Percentiles rank a stretch among this genome's conserved stretches.
Evolutionary conservation across 2,797 vertebrate genomes (phyloP).

Genomic region (Alca torda): DNA sequence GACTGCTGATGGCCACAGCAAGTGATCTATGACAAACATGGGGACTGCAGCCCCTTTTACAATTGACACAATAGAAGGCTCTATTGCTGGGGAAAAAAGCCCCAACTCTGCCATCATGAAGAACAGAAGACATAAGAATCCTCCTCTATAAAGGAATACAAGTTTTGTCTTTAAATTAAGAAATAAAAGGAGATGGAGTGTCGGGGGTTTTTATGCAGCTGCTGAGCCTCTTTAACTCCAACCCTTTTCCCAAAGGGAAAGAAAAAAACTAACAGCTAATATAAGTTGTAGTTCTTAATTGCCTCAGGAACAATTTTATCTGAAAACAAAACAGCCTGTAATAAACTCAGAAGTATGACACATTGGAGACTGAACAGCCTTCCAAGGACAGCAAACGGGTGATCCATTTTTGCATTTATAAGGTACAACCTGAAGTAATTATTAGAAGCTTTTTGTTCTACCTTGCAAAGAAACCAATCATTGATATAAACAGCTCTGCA

Average conservation of each 20-base stretch:
- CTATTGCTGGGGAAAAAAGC: neutral
- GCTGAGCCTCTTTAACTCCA: neutral
- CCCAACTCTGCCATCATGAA: neutral
- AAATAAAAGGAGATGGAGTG: neutral
- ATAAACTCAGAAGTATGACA: neutral
- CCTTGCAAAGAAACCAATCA: neutral
- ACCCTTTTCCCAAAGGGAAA: neutral
- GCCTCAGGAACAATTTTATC: neutral
- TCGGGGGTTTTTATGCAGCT: neutral
- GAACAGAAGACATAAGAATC: neutral
- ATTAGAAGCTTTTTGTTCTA: neutral
- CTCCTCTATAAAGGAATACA: neutral
- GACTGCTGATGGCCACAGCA: neutral
- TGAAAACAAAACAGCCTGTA: neutral
- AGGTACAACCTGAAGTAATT: neutral
- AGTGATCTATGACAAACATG: rapidly evolving
- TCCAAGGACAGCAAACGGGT: neutral
- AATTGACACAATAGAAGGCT: neutral
- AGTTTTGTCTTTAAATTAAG: neutral
- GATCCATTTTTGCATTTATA: neutral
- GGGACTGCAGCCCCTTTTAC: neutral
- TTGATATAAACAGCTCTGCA: neutral
- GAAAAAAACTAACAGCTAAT: neutral
- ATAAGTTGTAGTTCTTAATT: neutral
- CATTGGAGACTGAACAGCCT: neutral